Evolutionary conservation across 2,797 vertebrate species (phyloP), one percentile per base, ranked within the genome.

Genomic region (Pantherophis vulpinus): DNA sequence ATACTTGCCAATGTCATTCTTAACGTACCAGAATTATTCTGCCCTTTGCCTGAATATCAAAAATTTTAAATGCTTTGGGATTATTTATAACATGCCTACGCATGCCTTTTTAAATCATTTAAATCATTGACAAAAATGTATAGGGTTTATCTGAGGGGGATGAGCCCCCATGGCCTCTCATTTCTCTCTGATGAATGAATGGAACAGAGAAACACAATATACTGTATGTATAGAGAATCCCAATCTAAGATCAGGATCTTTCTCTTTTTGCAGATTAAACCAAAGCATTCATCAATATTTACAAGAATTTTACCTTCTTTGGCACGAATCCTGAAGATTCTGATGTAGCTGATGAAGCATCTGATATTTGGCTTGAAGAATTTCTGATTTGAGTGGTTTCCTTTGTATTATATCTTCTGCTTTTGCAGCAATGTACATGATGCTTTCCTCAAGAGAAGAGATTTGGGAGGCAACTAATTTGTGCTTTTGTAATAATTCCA

Each of bases 401-500:
- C 94, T 94, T 54, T 97, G 96, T 90, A 96, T 97, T 92, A 97
- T 96, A 93, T 96, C 96, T 47, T 97, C 91, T 0, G 97, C 97
- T 86, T 94, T 96, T 91, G 94, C 95, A 89, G 96, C 97, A 91
- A 99, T 98, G 54, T 93, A 92, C 27, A 56, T 94, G 95, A 99
- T 93, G 16, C 97, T 98, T 93, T 98, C 98, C 20, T 97, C 98
- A 2, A 98, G 98, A 83, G 98, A 97, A 0, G 97, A 98, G 95
- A 99, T 98, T 95, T 98, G 98, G 0, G 98, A 97, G 91, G 98
- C 98, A 94, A 99, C 88, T 63, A 99, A 97, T 60, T 98, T 97
- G 74, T 99, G 99, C 63, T 98, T 98, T 96, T 99, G 98, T 11
- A 99, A 98, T 90, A 99, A 97, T 93, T 98, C 98, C 86, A 97